These are phyloP conservation scores for Sinella curviseta DNA, from an alignment of 1,140 invertebrate species.

Conservation along the genomic window DNA sequence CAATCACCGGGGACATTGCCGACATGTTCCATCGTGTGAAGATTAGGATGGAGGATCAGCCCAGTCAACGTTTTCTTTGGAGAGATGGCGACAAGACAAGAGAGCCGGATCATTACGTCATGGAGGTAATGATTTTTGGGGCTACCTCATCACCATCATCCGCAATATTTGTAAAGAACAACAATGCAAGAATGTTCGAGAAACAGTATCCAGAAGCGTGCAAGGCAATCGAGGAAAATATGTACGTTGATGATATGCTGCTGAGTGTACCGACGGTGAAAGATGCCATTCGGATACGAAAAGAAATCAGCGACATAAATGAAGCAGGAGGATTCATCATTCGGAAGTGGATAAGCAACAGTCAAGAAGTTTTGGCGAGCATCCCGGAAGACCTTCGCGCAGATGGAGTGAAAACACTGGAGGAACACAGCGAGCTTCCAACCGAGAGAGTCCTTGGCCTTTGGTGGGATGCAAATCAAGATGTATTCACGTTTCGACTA, in stretches of 20 bases:
- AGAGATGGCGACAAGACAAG: background rate
- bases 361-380: background rate
- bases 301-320: background rate
- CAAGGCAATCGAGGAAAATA: background rate
- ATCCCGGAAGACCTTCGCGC: background rate
- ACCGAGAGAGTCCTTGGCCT: background rate
- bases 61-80: constrained; percentile 31
- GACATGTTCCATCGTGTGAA: too few species aligned
- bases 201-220: background rate
- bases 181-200: background rate
- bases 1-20: constrained; percentile 31
- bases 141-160: constrained; percentile 21
- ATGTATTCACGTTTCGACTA: constrained; percentile 3
- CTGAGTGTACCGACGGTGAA: background rate
- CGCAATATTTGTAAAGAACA: background rate
- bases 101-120: constrained; percentile 15
- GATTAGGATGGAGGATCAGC: constrained; percentile 30
- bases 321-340: background rate
- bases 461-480: background rate
- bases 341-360: background rate
- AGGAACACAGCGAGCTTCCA: too few species aligned
- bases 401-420: too few species aligned
- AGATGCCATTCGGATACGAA: background rate
- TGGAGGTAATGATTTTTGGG: constrained; percentile 38
- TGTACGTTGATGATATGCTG: background rate